These are phyloP conservation scores for Uloborus plumipes DNA, from an alignment of 2,888 invertebrate genomes.

Conservation along the genomic window DNA sequence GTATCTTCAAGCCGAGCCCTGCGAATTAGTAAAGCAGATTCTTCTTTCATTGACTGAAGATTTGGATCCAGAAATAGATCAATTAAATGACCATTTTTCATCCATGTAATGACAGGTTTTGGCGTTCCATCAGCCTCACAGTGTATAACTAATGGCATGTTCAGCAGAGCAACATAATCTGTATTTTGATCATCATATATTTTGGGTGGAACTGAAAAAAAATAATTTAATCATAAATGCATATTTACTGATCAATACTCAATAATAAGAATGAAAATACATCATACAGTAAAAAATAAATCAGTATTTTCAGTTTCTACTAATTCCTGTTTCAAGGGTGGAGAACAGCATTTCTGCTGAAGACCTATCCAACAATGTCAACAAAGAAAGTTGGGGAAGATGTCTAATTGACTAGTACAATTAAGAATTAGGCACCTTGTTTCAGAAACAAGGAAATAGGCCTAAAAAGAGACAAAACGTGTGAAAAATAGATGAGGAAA, in stretches of 20 bases:
- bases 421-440: too few species aligned
- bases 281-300: too few species aligned
- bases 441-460: too few species aligned
- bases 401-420: too few species aligned
- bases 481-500: too few species aligned
- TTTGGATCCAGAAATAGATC: slow-evolving; percentile 56
- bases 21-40: slow-evolving; percentile 36
- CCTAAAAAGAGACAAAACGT: too few species aligned
- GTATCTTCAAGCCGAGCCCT: slow-evolving; percentile 48
- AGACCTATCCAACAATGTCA: too few species aligned
- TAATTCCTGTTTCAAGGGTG: too few species aligned
- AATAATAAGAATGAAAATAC: too few species aligned
- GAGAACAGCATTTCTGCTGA: too few species aligned
- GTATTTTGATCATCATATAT: slow-evolving; percentile 25
- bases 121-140: slow-evolving; percentile 74
- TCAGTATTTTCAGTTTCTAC: too few species aligned
- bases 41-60: slow-evolving; percentile 38
- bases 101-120: slow-evolving; percentile 70
- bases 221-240: background rate
- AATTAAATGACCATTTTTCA: slow-evolving; percentile 68
- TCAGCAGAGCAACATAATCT: slow-evolving; percentile 29
- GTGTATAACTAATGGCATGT: slow-evolving; percentile 67
- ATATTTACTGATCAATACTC: background rate
- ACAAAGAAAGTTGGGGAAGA: too few species aligned
- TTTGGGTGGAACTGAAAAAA: slow-evolving; percentile 45